phyloP scores from a whole-genome alignment of 2,888 invertebrate species.

The Embidobia sp. region DNA sequence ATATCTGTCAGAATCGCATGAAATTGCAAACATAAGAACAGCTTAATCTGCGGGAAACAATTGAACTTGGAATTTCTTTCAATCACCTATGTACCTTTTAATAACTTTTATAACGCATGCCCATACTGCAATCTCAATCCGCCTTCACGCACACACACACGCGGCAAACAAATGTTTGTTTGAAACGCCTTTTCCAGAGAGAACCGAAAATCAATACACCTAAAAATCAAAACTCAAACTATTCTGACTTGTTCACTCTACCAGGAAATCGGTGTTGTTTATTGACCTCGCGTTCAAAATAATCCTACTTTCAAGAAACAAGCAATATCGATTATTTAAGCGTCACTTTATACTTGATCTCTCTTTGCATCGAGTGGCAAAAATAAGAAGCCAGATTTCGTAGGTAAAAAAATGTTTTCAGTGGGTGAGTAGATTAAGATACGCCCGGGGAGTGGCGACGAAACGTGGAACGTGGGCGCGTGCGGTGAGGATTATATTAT shows the following conservation, averaged over 20 bases:
- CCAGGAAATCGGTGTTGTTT: constrained; percentile 15
- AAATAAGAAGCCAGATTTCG: constrained; percentile 47
- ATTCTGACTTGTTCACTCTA: neutral
- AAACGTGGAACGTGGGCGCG: constrained; percentile 67
- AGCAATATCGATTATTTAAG: constrained; percentile 37
- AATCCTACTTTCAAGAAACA: constrained; percentile 18
- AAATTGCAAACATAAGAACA: constrained; percentile 7
- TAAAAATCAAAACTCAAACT: neutral
- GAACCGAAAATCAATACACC: neutral
- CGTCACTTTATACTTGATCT: constrained; percentile 23
- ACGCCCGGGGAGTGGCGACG: constrained; percentile 66
- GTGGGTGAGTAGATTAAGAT: constrained; percentile 68
- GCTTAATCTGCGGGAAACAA: constrained; percentile 4
- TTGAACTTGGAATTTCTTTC: constrained; percentile 3
- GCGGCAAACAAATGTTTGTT: no score
- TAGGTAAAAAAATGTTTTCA: constrained; percentile 40
- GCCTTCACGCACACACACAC: no score
- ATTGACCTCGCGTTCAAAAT: constrained; percentile 22
- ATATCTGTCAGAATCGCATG: constrained; percentile 9
- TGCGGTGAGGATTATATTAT: constrained; percentile 79
- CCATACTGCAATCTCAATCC: neutral
- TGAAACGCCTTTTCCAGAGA: neutral
- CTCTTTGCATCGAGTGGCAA: constrained; percentile 4
- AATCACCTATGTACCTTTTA: no score
- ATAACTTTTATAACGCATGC: no score